These are phyloP conservation scores for Cariama cristata DNA, from an alignment of 2,113 vertebrate genomes.

Conservation along the genomic window DNA sequence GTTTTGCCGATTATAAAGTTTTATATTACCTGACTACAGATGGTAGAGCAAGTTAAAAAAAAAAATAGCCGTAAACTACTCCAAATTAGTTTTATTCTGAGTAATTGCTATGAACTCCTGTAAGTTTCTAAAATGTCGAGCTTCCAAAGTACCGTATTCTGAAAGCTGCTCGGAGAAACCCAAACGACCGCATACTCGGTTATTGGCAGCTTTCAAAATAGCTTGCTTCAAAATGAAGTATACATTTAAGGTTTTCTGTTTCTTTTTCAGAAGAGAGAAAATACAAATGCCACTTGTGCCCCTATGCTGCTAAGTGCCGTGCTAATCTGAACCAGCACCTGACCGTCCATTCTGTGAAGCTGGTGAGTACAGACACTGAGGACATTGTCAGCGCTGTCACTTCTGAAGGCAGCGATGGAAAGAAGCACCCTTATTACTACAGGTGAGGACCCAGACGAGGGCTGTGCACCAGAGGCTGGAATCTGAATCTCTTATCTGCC, in stretches of 20 bases:
- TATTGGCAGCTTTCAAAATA: background rate
- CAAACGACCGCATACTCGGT: background rate
- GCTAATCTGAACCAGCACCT: constrained; percentile 99
- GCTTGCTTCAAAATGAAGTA: background rate
- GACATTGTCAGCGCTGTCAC: constrained; percentile 93
- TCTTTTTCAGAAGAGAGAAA: constrained; percentile 92
- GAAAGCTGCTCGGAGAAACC: background rate
- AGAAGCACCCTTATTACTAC: constrained; percentile 96
- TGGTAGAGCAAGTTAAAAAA: background rate
- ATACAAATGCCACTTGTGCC: constrained; percentile 99
- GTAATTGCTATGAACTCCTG: background rate
- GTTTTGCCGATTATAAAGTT: constrained; percentile 15
- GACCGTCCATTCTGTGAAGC: constrained; percentile 97
- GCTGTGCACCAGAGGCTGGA: background rate
- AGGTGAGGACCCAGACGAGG: constrained; percentile 77
- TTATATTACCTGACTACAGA: background rate
- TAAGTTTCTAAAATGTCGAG: background rate
- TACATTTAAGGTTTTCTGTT: background rate
- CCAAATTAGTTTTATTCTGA: background rate
- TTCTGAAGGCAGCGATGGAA: constrained; percentile 88
- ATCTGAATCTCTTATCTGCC: background rate
- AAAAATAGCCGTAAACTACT: background rate
- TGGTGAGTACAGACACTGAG: constrained; percentile 94
- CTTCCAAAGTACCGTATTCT: background rate
- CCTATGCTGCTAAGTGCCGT: constrained; percentile 98